Evolutionary conservation across 1,140 invertebrate genomes (phyloP).

Genomic region (Drosophila lacertosa): DNA sequence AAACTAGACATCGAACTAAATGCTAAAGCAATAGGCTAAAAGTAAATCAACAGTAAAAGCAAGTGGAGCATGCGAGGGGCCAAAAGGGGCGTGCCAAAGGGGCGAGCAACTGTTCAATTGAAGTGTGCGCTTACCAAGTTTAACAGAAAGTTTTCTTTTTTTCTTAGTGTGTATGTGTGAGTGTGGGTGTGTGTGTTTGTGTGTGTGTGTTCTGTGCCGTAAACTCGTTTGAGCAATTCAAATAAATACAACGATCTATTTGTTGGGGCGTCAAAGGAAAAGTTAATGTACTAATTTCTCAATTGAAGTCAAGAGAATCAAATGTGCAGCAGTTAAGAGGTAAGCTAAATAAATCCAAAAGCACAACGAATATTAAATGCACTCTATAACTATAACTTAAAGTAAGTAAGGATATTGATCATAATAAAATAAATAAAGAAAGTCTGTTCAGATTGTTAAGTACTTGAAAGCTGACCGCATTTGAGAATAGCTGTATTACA

Average conservation of each 20-base stretch:
- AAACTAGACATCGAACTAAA: slow-evolving; percentile 67
- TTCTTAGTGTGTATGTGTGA: slow-evolving; percentile 33
- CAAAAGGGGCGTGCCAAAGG: slow-evolving; percentile 1
- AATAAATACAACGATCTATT: slow-evolving; percentile 77
- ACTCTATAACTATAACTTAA: too few species aligned
- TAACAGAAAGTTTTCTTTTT: slow-evolving; percentile 67
- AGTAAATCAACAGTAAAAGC: slow-evolving; percentile 75
- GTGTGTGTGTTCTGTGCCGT: slow-evolving; percentile 34
- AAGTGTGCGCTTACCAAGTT: slow-evolving; percentile 53
- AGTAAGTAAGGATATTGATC: neutral
- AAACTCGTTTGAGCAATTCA: slow-evolving; percentile 76
- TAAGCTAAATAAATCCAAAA: neutral
- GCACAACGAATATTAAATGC: slow-evolving; percentile 1
- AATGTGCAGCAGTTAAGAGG: slow-evolving; percentile 14
- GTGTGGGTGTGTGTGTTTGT: slow-evolving; percentile 34
- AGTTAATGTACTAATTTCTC: slow-evolving; percentile 80
- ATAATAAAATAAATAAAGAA: neutral
- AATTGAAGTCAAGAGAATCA: slow-evolving; percentile 60
- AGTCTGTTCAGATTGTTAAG: too few species aligned
- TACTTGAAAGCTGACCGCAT: neutral
- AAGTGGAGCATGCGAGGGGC: slow-evolving; percentile 34
- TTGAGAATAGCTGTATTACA: too few species aligned
- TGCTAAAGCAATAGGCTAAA: slow-evolving; percentile 78
- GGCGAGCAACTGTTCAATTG: slow-evolving; percentile 12
- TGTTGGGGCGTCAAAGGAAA: slow-evolving; percentile 74